These are phyloP conservation scores for Ctenochaetus hawaiiensis DNA, from an alignment of 2,797 vertebrate species.

Conservation along the genomic window DNA sequence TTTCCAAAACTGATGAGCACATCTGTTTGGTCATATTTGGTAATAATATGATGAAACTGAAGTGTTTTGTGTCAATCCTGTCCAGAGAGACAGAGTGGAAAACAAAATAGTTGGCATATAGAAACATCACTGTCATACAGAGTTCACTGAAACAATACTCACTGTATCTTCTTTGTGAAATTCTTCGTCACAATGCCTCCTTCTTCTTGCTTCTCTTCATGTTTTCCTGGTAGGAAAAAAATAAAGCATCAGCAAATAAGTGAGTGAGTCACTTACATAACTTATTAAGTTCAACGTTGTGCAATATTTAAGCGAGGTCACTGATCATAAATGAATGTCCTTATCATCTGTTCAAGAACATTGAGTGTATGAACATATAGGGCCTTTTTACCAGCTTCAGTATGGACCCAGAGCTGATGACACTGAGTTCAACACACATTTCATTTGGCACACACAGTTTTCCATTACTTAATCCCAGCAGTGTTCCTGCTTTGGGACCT, in stretches of 20 bases:
- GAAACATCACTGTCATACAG: constrained; percentile 1
- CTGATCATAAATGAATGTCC: background rate
- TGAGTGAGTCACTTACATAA: background rate
- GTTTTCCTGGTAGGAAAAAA: constrained; percentile 88
- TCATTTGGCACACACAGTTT: constrained; percentile 24
- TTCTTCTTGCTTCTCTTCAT: constrained; percentile 97
- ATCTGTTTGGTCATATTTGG: background rate
- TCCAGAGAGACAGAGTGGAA: background rate
- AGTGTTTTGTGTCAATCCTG: background rate
- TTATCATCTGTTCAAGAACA: background rate
- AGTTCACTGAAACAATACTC: constrained; percentile 74
- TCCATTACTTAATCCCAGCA: constrained; percentile 25
- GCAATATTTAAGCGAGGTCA: background rate
- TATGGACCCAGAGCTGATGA: constrained; percentile 18
- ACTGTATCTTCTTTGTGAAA: constrained; percentile 99
- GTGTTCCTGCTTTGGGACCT: constrained; percentile 2
- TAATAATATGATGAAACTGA: background rate
- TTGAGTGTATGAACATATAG: background rate
- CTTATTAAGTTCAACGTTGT: background rate
- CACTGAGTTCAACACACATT: constrained; percentile 10
- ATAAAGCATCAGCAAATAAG: background rate
- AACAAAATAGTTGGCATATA: background rate
- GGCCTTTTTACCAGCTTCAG: background rate
- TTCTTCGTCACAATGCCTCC: constrained; percentile 98
- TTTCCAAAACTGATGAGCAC: background rate